Conservation (phyloP, 2,797 vertebrate genomes). For the Mallotus villosus region DNA sequence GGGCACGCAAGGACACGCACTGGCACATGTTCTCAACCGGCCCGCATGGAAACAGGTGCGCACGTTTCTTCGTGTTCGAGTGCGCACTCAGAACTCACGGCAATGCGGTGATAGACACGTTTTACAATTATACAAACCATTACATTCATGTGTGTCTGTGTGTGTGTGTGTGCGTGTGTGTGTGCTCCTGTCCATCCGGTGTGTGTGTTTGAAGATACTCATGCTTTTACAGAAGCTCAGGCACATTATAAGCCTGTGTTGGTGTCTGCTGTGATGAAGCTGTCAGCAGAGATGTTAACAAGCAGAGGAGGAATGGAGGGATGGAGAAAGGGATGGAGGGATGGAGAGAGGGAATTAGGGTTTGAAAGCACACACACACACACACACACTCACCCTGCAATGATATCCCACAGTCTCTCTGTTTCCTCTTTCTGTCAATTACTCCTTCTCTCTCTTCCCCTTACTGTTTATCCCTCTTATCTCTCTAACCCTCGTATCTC, state of each 20-base stretch:
- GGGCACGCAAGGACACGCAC: background rate
- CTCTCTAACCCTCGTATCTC: background rate
- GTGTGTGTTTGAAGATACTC: background rate
- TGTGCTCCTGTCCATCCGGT: background rate
- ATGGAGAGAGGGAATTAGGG: background rate
- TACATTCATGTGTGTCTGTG: background rate
- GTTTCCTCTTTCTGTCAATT: background rate
- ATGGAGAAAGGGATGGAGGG: too few species aligned
- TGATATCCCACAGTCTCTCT: too few species aligned
- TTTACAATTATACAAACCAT: background rate
- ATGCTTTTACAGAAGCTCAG: too few species aligned
- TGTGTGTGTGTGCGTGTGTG: background rate
- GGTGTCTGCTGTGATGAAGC: background rate
- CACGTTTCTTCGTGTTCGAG: too few species aligned
- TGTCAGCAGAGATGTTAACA: background rate
- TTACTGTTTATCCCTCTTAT: background rate
- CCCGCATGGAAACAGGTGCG: too few species aligned
- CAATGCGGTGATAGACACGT: too few species aligned
- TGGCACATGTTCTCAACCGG: too few species aligned
- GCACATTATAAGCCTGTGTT: background rate
- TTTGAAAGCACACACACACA: too few species aligned
- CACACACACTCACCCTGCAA: too few species aligned
- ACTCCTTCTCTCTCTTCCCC: background rate
- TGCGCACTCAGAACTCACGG: too few species aligned
- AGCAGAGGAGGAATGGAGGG: background rate